Percentiles rank a stretch among this genome's conserved stretches.
These are phyloP conservation scores for Osmerus mordax DNA, from an alignment of 2,113 vertebrate species.

Conservation along the genomic window DNA sequence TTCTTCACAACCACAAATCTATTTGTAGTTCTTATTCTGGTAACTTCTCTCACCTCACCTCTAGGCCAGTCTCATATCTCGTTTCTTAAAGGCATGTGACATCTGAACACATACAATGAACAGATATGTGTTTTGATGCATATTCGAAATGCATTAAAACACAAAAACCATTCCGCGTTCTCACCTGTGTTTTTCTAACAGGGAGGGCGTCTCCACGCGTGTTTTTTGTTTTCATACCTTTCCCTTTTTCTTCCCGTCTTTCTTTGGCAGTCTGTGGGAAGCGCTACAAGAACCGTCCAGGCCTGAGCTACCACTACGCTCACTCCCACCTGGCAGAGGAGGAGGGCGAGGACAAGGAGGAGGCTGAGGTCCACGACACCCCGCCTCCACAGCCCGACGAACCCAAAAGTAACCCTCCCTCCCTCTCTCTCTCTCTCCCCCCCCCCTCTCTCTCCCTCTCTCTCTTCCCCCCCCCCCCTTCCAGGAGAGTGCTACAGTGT, in stretches of 20 bases:
- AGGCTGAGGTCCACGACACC: conserved; percentile 78
- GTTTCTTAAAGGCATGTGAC: no score
- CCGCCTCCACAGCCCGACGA: conserved; percentile 78
- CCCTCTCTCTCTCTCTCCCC: background rate
- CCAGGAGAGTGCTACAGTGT: no score
- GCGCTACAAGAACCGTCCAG: conserved; percentile 95
- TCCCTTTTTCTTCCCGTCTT: conserved; percentile 36
- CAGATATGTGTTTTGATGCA: no score
- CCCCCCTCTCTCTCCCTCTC: background rate
- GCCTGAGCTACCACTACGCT: conserved; percentile 96
- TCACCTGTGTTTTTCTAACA: no score
- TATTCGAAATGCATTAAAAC: no score
- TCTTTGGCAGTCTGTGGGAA: conserved; percentile 88
- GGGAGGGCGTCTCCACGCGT: no score
- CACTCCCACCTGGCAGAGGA: conserved; percentile 96
- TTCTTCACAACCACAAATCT: conserved; percentile 3
- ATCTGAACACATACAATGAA: no score
- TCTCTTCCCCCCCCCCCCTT: background rate
- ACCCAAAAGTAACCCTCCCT: conserved; percentile 81
- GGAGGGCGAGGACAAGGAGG: conserved; percentile 91
- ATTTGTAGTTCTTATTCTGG: background rate
- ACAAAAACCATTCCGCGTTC: no score
- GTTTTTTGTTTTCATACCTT: conserved; percentile 31
- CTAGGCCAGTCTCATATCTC: no score
- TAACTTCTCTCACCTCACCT: no score